Evolutionary conservation across 2,113 vertebrate genomes (phyloP).

Genomic region (Nyctibius bracteatus): DNA sequence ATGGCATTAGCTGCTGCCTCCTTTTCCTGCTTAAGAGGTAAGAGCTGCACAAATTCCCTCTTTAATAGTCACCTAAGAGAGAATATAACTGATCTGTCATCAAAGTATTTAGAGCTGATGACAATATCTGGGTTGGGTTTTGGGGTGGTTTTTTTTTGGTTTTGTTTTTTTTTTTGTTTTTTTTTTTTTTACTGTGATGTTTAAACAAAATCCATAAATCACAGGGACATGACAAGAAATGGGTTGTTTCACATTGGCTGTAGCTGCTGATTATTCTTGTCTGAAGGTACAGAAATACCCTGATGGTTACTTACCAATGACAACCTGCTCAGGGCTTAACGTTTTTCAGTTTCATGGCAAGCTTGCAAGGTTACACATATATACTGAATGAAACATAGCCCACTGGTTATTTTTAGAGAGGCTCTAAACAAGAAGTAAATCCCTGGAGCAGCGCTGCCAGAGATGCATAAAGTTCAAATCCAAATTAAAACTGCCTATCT

Average conservation of each 20-base stretch:
- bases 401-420: constrained; percentile 52
- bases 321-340: not conserved
- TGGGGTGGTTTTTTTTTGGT: not conserved
- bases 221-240: not conserved
- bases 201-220: not conserved
- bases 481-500: constrained; percentile 54
- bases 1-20: not conserved
- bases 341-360: constrained; percentile 28
- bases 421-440: constrained; percentile 57
- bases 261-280: not conserved
- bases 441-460: constrained; percentile 28
- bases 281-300: not conserved
- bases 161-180: not conserved
- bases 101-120: not conserved
- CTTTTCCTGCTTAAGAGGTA: not conserved
- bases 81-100: not conserved
- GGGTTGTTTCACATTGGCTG: not conserved
- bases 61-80: not conserved
- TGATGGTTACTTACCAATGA: not conserved
- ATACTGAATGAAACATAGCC: constrained; percentile 47
- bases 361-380: constrained; percentile 33
- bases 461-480: constrained; percentile 53
- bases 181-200: not conserved
- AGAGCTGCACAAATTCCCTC: not conserved
- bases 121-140: not conserved